Base-by-base conservation (phyloP, 2,888 invertebrate genomes). In the Steinernema hermaphroditum region DNA sequence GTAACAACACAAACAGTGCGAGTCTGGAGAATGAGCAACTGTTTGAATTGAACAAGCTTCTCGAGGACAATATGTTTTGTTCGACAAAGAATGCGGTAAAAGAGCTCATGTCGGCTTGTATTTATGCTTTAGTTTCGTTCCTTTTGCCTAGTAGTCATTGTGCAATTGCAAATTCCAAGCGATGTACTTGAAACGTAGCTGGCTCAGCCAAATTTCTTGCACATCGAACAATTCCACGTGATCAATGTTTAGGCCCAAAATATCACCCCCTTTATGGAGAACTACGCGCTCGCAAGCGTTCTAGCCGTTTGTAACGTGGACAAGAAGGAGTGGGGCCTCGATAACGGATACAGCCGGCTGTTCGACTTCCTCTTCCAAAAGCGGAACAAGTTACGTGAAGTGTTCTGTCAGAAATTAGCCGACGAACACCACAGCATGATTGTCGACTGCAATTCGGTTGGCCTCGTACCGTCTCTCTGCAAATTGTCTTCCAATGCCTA, bases 11-110 rank as follows among this genome's bases (percentile, higher is more conserved):
- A 12, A 16, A 27, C 22, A 54, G 27, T 27, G 22, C 16, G 54
- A 54, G 62, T 16, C 29, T 62, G 16, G 4, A 32, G 2, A 32
- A 62, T n/a, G 62, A 62, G 29, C 62, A 62, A 19, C 62, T 62
- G 2, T 62, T 62, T 32, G 62, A 62, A 34, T 27, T 62, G 29
- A 62, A 62, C 62, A 62, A 62, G n/a, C 62, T 62, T 2, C 29
- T 62, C 8, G 32, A 62, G 62, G 62, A 62, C 62, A 62, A 62
- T 27, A 62, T 62, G 62, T 32, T 62, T 32, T 62, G 62, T 16
- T 62, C 62, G 16, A 62, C 62, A 2, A 62, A 62, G 16, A 62
- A 62, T n/a, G 29, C 62, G 16, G 62, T 62, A 34, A 54, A 2
- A 2, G 2, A 2, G 12, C 1, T 27, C 6, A 2, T 8, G 16